phyloP scores from a whole-genome alignment of 2,797 vertebrate species.

The Amniataba percoides region DNA sequence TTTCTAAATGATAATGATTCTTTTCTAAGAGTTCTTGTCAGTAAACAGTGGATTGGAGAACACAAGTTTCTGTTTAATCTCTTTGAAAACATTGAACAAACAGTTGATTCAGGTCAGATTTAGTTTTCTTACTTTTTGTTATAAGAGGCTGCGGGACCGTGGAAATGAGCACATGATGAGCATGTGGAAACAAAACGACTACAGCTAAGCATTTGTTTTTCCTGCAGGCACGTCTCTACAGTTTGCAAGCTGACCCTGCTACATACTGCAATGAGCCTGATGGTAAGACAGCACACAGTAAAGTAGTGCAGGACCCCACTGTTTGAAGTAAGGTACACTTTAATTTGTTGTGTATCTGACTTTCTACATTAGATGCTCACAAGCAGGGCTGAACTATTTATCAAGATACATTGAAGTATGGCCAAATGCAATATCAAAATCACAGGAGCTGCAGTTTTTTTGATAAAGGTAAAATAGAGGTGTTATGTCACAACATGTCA shows the following conservation, averaged over 20 bases:
- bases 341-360: background rate
- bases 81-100: background rate
- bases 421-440: no score
- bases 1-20: background rate
- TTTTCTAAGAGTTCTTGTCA: background rate
- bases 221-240: slow-evolving; percentile 95
- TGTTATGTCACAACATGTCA: no score
- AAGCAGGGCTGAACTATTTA: background rate
- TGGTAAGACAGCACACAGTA: slow-evolving; percentile 80
- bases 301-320: background rate
- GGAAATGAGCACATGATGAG: slow-evolving; percentile 24
- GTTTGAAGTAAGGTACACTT: background rate
- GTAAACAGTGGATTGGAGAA: background rate
- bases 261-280: slow-evolving; percentile 99
- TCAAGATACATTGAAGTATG: no score
- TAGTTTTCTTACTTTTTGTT: background rate
- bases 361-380: background rate
- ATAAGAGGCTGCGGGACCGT: background rate
- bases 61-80: background rate
- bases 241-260: slow-evolving; percentile 96
- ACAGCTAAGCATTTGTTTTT: slow-evolving; percentile 39
- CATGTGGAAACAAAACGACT: background rate
- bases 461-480: no score
- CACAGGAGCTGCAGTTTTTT: no score
- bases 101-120: slow-evolving; percentile 26